phyloP scores from a whole-genome alignment of 2,888 invertebrate species.

The Hemithea aestivaria region DNA sequence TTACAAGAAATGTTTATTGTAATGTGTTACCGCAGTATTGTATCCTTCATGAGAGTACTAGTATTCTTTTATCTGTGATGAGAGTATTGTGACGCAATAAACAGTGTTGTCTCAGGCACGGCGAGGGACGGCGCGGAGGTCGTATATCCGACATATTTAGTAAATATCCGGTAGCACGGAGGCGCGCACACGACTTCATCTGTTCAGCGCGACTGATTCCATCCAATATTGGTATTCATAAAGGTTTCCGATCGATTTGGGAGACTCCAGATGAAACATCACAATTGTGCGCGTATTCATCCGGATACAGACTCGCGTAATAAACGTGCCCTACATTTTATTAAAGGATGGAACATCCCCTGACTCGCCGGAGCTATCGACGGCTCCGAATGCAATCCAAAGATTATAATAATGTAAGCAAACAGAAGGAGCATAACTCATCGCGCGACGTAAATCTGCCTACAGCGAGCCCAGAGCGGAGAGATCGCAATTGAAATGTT shows the following conservation, averaged over 20 bases:
- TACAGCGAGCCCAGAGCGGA: background rate
- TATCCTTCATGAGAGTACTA: too few relatives aligned
- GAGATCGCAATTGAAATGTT: conserved; percentile 9
- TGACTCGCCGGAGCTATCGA: background rate
- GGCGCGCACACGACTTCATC: conserved; percentile 4
- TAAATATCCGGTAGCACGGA: conserved; percentile 5
- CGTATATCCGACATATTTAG: conserved; percentile 9
- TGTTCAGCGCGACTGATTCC: conserved; percentile 11
- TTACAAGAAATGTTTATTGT: too few relatives aligned
- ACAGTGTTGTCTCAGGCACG: too few relatives aligned
- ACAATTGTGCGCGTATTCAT: too few relatives aligned
- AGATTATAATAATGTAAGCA: conserved; percentile 13
- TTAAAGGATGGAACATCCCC: too few relatives aligned
- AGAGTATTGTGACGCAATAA: too few relatives aligned
- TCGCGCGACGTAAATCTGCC: conserved; percentile 7
- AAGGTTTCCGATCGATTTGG: conserved; percentile 15
- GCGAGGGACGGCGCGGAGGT: too few relatives aligned
- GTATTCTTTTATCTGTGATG: too few relatives aligned
- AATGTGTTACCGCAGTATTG: too few relatives aligned
- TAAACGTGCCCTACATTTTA: too few relatives aligned
- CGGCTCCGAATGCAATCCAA: conserved; percentile 11
- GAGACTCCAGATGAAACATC: background rate
- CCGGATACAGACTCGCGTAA: too few relatives aligned
- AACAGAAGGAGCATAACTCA: conserved; percentile 7
- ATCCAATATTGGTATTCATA: conserved; percentile 21